Base-by-base conservation (phyloP, 2,888 invertebrate species). In the Rutpela maculata region DNA sequence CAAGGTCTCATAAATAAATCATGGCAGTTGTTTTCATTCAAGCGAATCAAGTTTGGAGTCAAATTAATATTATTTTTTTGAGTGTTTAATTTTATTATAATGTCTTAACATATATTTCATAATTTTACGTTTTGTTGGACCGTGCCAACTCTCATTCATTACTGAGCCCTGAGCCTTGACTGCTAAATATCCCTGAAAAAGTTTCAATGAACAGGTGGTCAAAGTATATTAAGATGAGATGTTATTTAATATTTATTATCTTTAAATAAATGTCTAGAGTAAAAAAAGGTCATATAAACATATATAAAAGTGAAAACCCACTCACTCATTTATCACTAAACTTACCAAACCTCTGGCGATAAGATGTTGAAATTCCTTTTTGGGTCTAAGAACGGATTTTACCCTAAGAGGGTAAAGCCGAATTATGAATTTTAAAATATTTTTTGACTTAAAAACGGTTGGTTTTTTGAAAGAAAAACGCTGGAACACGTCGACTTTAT, bases 11-110 rank as follows among this genome's bases (percentile, higher is more conserved):
- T 50, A 50, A n/a, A 50, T 50, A 50, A n/a, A 50, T 50, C n/a
- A 50, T 50, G n/a, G 50, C 50, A n/a, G 50, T 50, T 50, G 50
- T 50, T 50, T 50, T n/a, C 50, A 50, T 50, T 50, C n/a, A n/a
- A 50, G n/a, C n/a, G 50, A n/a, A n/a, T 6, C 15, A n/a, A 50
- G 50, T n/a, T n/a, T 15, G 12, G 2, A 50, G n/a, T 50, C 4
- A 50, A 50, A 6, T 50, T 50, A 43, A 3, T 26, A 26, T 26
- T 26, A 26, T 26, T 26, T 35, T 35, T 35, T 35, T 35, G 7
- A 7, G 31, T 35, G 31, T 35, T 35, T 35, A 43, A 7, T 50
- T 50, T 50, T 50, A 50, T 50, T 50, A 1, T 50, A 0, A 6
- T n/a, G 50, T 17, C n/a, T n/a, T n/a, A 15, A n/a, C n/a, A n/a